phyloP scores from a whole-genome alignment of 2,888 invertebrate species.

The Patella caerulea region DNA sequence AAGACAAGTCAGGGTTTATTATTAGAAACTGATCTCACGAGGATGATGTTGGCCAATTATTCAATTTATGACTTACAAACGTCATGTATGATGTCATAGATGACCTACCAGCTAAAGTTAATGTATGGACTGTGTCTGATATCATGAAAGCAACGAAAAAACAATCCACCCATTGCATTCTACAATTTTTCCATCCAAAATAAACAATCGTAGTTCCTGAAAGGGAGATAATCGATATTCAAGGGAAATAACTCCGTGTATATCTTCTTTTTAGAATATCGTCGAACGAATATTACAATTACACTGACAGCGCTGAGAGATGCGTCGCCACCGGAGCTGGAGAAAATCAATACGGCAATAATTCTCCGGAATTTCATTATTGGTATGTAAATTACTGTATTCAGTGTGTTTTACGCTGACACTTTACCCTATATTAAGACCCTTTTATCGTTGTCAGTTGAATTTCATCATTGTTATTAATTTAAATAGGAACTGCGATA shows the following conservation, averaged over 20 bases:
- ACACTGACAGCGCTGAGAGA: neutral
- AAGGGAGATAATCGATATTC: neutral
- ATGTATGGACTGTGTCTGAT: neutral
- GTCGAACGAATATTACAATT: conserved; percentile 6
- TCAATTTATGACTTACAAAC: too few species aligned
- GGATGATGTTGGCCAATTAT: too few species aligned
- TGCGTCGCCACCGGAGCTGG: neutral
- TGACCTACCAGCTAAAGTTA: too few species aligned
- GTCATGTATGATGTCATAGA: too few species aligned
- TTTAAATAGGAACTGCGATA: too few species aligned
- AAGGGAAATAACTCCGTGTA: neutral
- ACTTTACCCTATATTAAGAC: too few species aligned
- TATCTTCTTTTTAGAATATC: neutral
- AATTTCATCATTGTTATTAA: too few species aligned
- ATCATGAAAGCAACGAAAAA: neutral
- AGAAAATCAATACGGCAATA: conserved; percentile 1
- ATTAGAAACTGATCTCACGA: too few species aligned
- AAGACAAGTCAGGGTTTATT: too few species aligned
- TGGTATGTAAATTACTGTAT: conserved; percentile 1
- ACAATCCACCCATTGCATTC: neutral
- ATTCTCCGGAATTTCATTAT: conserved; percentile 1
- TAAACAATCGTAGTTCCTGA: neutral
- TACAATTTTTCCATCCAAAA: conserved; percentile 2
- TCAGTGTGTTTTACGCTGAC: too few species aligned
- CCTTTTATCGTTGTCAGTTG: too few species aligned